These are phyloP conservation scores for Ctenopoma multispine DNA, from an alignment of 2,797 vertebrate species.

Conservation along the genomic window DNA sequence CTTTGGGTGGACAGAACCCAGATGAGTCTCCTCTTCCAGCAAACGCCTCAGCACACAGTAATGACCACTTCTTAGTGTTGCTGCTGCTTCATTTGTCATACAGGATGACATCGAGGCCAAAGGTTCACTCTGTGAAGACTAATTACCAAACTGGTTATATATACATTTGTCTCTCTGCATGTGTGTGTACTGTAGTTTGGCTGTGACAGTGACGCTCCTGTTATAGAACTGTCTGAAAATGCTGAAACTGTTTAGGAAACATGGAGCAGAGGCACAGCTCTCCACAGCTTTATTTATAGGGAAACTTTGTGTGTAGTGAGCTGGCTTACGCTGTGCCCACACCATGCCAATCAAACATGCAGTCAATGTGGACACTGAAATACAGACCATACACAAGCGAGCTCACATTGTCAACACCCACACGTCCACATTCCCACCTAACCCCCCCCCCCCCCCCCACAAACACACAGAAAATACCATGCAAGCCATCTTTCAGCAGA, in stretches of 20 bases:
- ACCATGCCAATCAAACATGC: constrained; percentile 22
- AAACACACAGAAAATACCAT: constrained; percentile 43
- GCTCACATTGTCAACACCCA: constrained; percentile 44
- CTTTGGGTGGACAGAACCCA: constrained; percentile 34
- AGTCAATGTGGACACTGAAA: constrained; percentile 34
- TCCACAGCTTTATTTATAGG: constrained; percentile 54
- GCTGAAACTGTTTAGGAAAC: constrained; percentile 58
- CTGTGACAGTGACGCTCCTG: constrained; percentile 41
- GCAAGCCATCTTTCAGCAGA: constrained; percentile 59
- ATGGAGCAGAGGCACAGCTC: constrained; percentile 15
- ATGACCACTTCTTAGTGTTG: constrained; percentile 63
- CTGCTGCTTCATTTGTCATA: constrained; percentile 69
- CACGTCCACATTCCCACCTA: constrained; percentile 38
- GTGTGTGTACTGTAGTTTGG: constrained; percentile 28
- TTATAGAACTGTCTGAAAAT: constrained; percentile 55
- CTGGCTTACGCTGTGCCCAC: constrained; percentile 11
- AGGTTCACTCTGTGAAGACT: constrained; percentile 56
- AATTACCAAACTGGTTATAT: constrained; percentile 69
- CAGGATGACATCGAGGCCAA: constrained; percentile 60
- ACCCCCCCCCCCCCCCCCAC: constrained; percentile 13
- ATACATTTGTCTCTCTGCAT: constrained; percentile 37
- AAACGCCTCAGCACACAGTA: constrained; percentile 57
- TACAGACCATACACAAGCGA: constrained; percentile 16
- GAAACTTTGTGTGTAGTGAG: constrained; percentile 26
- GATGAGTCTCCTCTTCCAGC: constrained; percentile 53